Percentiles rank a stretch among this genome's conserved stretches.
These are phyloP conservation scores for Drosophila nr. perissopoda DNA, from an alignment of 2,888 invertebrate genomes.

Conservation along the genomic window DNA sequence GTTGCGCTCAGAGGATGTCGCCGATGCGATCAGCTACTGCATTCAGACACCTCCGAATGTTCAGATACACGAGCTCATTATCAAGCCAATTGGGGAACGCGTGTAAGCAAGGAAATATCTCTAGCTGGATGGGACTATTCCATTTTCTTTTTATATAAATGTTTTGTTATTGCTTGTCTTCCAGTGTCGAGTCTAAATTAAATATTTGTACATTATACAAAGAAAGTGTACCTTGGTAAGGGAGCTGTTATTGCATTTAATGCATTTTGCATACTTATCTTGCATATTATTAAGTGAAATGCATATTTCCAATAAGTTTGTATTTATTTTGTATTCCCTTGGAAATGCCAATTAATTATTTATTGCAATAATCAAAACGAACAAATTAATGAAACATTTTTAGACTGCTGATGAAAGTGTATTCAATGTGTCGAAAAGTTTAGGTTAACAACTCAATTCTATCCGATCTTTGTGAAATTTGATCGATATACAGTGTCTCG, in stretches of 20 bases:
- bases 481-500: no score
- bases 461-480: neutral
- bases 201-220: neutral
- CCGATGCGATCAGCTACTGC: conserved; percentile 78
- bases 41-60: conserved; percentile 79
- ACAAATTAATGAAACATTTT: neutral
- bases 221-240: neutral
- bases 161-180: neutral
- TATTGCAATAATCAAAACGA: neutral
- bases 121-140: neutral
- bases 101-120: neutral
- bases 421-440: neutral
- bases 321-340: neutral
- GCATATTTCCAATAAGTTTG: neutral
- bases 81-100: conserved; percentile 76
- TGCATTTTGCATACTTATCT: no score
- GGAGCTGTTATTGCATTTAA: no score
- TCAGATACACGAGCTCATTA: conserved; percentile 76
- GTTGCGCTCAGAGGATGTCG: conserved; percentile 72
- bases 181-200: neutral
- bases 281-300: neutral
- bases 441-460: neutral
- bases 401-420: neutral
- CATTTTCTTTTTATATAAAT: neutral
- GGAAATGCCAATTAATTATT: neutral